Percentiles rank a stretch among this genome's conserved stretches.
These are phyloP conservation scores for Catocala sponsa DNA, from an alignment of 2,888 invertebrate species.

Conservation along the genomic window DNA sequence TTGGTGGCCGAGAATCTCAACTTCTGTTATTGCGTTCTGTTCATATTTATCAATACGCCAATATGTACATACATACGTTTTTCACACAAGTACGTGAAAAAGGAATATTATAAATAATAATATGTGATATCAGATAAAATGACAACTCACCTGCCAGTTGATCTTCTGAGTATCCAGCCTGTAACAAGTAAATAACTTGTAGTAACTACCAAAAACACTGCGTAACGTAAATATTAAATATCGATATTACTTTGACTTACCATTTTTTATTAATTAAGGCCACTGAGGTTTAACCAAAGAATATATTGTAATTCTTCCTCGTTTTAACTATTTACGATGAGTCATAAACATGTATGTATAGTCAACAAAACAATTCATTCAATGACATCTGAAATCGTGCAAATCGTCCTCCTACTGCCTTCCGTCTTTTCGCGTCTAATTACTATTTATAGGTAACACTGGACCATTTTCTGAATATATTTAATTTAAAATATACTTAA, in stretches of 20 bases:
- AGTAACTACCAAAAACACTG: too few species aligned
- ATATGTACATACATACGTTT: neutral
- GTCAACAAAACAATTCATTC: conserved; percentile 20
- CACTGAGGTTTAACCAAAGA: neutral
- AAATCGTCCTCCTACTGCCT: conserved; percentile 1
- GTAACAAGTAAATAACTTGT: conserved; percentile 49
- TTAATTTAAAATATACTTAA: too few species aligned
- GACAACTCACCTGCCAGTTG: conserved; percentile 95
- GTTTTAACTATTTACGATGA: conserved; percentile 9
- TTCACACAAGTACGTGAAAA: neutral
- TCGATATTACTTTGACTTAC: conserved; percentile 13
- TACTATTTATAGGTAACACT: too few species aligned
- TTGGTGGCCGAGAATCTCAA: conserved; percentile 18
- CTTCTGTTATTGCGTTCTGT: conserved; percentile 1
- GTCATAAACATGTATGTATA: conserved; percentile 15
- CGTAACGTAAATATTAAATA: neutral
- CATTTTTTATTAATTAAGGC: conserved; percentile 14
- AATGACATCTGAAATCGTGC: conserved; percentile 16
- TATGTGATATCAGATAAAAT: conserved; percentile 30
- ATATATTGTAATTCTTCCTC: neutral
- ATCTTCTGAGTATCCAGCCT: conserved; percentile 96
- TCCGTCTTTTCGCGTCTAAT: too few species aligned
- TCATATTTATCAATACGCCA: conserved; percentile 9
- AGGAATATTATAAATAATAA: too few species aligned
- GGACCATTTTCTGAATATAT: too few species aligned